Base-by-base conservation (phyloP, 2,888 invertebrate genomes). In the Leuctra nigra region DNA sequence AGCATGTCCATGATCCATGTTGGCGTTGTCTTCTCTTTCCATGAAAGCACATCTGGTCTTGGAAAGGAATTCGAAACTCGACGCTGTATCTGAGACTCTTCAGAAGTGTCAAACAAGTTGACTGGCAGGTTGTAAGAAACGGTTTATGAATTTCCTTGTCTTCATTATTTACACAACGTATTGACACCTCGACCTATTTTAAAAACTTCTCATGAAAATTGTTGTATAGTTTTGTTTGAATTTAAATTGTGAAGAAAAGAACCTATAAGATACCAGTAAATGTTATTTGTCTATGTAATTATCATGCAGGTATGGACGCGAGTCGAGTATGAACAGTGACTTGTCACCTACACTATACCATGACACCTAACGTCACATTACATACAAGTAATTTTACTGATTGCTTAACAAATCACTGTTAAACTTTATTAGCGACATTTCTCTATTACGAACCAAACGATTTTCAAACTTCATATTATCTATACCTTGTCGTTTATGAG, bases 241-340 rank as follows among this genome's bases (percentile, higher is more conserved):
- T 50, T 50, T 50, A 50, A 50, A 50, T 50, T 50, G 33, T 50
- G 33, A 50, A 50, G 50, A 50, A 50, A 50, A 50, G 50, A 50
- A 50, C 50, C 50, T 35, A 50, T 50, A 50, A 50, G 33, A 50
- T 50, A 20, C 50, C 33, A 9, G 50, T 50, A 50, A 50, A 50
- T 50, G n/a, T 50, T 50, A 22, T 50, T 50, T 50, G 50, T 14
- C 13, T 18, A 35, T 16, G 18, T 35, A 4, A 16, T 50, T 50
- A 50, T 18, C 50, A 33, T 22, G 11, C 13, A 18, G 16, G n/a
- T 50, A 50, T 33, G 50, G 35, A 20, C 50, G 50, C 35, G 35
- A 35, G 35, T 33, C 50, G 3, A 16, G 50, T 50, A 35, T 50
- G 50, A 50, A 35, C 18, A 35, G 50, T 35, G 18, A 50, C 50